Base-by-base conservation (phyloP, 2,113 vertebrate genomes). In the Semicossyphus pulcher region DNA sequence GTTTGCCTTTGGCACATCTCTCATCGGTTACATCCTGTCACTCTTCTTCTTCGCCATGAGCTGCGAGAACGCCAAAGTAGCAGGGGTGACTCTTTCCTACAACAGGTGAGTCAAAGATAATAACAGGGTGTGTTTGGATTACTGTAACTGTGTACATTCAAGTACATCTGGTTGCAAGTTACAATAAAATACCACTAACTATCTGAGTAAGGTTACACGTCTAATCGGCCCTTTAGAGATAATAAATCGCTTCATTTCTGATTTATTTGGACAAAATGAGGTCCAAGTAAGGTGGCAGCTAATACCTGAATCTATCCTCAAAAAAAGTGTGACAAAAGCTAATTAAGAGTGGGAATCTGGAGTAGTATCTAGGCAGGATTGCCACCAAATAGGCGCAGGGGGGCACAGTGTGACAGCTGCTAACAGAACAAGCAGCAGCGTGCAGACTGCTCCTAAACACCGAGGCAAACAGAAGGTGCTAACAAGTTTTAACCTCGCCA, bases 61-160 rank as follows among this genome's bases (percentile, higher is more conserved):
- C 82, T 99, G 97, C 80, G 94, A 96, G 47, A 95, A 96, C 64
- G 90, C 93, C 41, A 89, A 91, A 41, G 92, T 99, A 34, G 96
- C 96, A 31, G 97, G 96, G 10, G 86, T 99, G 83, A 98, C 96
- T 0, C 81, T 93, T 28, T 92, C 95, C n/a, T 98, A 98, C 77
- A 78, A 95, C 88, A 94, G 94, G 97, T 99, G 93, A 9, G 93
- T 85, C 52, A 20, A 18, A 53, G 26, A n/a, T 10, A 3, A 36
- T 48, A 10, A 23, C 6, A 10, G 16, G 12, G 2, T 10, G 9
- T 37, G 47, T 51, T 14, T n/a, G 51, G 23, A 44, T 12, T 32
- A 2, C 11, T 41, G 16, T n/a, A 44, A 7, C 1, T 7, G 6
- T 44, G 25, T 15, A 7, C 26, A 18, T 69, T 49, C 12, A 37